phyloP scores from a whole-genome alignment of 1,140 invertebrate species.

The Phthorimaea operculella region DNA sequence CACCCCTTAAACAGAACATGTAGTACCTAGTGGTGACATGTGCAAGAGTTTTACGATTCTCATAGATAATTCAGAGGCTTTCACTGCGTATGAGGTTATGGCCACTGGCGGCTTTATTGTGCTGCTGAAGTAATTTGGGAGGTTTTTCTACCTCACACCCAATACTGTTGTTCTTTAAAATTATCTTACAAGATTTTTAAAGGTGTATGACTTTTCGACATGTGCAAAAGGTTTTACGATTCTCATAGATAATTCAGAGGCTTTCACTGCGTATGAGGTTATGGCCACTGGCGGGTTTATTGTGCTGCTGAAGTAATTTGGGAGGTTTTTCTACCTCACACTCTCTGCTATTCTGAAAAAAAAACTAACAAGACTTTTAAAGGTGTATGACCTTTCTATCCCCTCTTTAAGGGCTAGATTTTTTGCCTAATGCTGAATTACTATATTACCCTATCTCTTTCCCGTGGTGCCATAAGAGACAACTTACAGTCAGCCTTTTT shows the following conservation, averaged over 20 bases:
- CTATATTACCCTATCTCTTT: too few species aligned
- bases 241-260: slow-evolving; percentile 28
- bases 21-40: slow-evolving; percentile 2
- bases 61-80: slow-evolving; percentile 29
- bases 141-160: too few species aligned
- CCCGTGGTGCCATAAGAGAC: too few species aligned
- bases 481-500: too few species aligned
- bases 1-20: background rate
- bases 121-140: slow-evolving; percentile 10
- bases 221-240: slow-evolving; percentile 22
- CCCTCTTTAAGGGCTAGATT: too few species aligned
- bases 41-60: slow-evolving; percentile 22
- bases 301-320: slow-evolving; percentile 15
- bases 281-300: slow-evolving; percentile 24
- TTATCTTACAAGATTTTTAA: too few species aligned
- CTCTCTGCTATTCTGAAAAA: too few species aligned
- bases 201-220: too few species aligned
- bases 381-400: too few species aligned
- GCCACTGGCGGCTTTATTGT: slow-evolving; percentile 25
- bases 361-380: too few species aligned
- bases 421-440: too few species aligned
- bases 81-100: slow-evolving; percentile 20
- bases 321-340: background rate
- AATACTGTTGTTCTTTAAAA: too few species aligned
- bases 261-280: slow-evolving; percentile 19